phyloP scores from a whole-genome alignment of 2,113 vertebrate genomes.

The Protobothrops mucrosquamatus region DNA sequence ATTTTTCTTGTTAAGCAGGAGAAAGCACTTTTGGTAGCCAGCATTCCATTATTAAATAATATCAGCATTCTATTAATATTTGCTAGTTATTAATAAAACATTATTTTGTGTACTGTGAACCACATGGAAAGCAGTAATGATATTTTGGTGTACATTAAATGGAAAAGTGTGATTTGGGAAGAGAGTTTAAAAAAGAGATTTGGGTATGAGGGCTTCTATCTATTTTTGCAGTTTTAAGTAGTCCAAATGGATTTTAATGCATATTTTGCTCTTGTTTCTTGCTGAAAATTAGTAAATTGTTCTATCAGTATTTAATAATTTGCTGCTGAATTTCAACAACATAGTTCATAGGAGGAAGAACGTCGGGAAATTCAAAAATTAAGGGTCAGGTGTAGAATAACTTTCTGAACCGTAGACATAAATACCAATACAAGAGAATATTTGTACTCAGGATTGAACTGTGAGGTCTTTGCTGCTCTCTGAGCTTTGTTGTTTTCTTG shows the following conservation, averaged over 20 bases:
- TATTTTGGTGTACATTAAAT: neutral
- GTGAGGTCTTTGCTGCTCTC: neutral
- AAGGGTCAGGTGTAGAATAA: neutral
- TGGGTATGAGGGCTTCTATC: neutral
- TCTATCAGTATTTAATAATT: neutral
- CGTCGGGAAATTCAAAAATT: neutral
- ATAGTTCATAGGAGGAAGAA: neutral
- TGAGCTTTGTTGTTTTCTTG: neutral
- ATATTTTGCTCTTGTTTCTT: neutral
- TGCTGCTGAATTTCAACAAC: neutral
- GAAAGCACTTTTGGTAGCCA: neutral
- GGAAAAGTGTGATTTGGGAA: neutral
- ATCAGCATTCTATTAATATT: neutral
- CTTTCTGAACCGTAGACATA: neutral
- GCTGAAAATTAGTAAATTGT: neutral
- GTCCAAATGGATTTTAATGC: neutral
- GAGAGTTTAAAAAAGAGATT: neutral
- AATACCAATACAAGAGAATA: neutral
- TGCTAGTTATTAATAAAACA: neutral
- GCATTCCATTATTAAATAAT: neutral
- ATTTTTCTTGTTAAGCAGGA: neutral
- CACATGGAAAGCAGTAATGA: neutral
- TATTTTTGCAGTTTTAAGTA: neutral
- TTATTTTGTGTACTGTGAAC: neutral
- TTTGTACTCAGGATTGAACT: neutral